phyloP scores from a whole-genome alignment of 2,888 invertebrate genomes.

The Myathropa florea region DNA sequence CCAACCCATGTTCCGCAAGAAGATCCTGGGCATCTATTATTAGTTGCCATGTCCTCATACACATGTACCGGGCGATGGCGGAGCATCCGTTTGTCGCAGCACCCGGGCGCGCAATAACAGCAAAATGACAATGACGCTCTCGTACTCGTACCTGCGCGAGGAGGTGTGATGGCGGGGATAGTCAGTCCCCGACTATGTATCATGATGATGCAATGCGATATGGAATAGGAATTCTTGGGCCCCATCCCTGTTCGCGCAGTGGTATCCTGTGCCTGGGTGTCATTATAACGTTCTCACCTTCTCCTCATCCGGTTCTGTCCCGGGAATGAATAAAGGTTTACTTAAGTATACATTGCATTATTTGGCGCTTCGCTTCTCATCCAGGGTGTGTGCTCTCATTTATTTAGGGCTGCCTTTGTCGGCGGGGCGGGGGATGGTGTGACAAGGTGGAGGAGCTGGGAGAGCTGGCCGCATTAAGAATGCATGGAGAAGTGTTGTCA shows the following conservation, averaged over 20 bases:
- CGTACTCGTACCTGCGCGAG: conserved; percentile 30
- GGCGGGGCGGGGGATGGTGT: not conserved
- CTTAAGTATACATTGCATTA: conserved; percentile 68
- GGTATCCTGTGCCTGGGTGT: conserved; percentile 52
- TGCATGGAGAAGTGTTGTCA: conserved; percentile 48
- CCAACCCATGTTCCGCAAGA: conserved; percentile 17
- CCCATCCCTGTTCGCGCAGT: not conserved
- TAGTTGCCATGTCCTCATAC: conserved; percentile 44
- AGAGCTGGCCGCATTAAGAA: conserved; percentile 36
- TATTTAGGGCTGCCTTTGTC: conserved; percentile 44
- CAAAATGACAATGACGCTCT: conserved; percentile 63
- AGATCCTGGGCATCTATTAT: conserved; percentile 65
- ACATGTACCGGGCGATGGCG: conserved; percentile 18
- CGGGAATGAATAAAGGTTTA: conserved; percentile 59
- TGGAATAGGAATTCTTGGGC: conserved; percentile 42
- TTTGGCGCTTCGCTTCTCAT: conserved; percentile 62
- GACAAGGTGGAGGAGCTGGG: not conserved
- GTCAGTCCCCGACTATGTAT: conserved; percentile 46
- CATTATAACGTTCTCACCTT: conserved; percentile 48
- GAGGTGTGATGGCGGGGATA: not conserved
- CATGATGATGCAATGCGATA: conserved; percentile 71
- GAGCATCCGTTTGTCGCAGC: conserved; percentile 67
- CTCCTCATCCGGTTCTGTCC: conserved; percentile 14
- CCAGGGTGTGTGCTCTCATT: conserved; percentile 57
- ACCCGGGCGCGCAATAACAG: conserved; percentile 47